Percentiles rank a stretch among this genome's conserved stretches.
Conservation (phyloP, 1,140 invertebrate species). For the Augochlora pura region DNA sequence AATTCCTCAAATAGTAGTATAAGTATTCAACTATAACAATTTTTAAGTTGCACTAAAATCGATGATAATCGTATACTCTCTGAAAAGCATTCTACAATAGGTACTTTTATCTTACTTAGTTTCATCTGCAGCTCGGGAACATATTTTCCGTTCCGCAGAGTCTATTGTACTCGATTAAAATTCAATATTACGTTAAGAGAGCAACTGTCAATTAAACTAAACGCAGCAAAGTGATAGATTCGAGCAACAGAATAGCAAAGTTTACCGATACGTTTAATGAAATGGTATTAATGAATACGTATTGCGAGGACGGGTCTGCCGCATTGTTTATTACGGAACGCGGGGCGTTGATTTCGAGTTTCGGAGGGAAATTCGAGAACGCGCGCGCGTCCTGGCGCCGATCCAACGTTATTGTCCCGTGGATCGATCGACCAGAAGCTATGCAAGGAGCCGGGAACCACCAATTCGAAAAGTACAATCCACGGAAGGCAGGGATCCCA, state of each 20-base stretch:
- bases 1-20: too few species aligned
- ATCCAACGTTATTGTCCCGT: slow-evolving; percentile 49
- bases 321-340: not conserved
- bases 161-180: too few species aligned
- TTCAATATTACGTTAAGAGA: not conserved
- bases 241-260: not conserved
- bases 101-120: too few species aligned
- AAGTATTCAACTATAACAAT: too few species aligned
- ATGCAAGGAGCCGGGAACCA: slow-evolving; percentile 38
- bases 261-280: not conserved
- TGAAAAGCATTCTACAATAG: too few species aligned
- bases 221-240: not conserved
- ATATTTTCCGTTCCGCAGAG: too few species aligned
- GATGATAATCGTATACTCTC: too few species aligned
- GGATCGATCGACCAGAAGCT: slow-evolving; percentile 33
- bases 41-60: too few species aligned
- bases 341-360: not conserved
- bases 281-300: not conserved
- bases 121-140: too few species aligned
- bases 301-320: too few species aligned
- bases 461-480: slow-evolving; percentile 60
- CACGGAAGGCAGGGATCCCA: slow-evolving; percentile 42
- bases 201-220: not conserved
- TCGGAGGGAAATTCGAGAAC: slow-evolving; percentile 23
- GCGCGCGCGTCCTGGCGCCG: slow-evolving; percentile 23